Percentiles rank a stretch among this genome's conserved stretches.
Conservation (phyloP, 2,888 invertebrate genomes). For the Meliscaeva auricollis region DNA sequence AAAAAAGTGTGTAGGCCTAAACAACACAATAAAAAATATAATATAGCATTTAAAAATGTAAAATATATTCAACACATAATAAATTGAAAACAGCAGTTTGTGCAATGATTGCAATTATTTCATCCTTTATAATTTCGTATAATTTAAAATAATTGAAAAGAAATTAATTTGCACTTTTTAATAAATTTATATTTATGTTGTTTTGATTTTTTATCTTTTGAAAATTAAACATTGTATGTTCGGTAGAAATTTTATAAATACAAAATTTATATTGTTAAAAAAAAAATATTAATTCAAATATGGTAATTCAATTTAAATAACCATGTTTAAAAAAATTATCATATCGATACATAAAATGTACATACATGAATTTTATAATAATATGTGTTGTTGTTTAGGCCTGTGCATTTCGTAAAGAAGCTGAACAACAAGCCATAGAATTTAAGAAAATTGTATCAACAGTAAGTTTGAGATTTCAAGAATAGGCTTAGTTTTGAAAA, state of each 20-base stretch:
- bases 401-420: slow-evolving; percentile 89
- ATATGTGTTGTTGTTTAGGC: slow-evolving; percentile 84
- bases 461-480: slow-evolving; percentile 86
- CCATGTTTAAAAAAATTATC: background rate
- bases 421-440: slow-evolving; percentile 90
- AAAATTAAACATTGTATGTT: slow-evolving; percentile 58
- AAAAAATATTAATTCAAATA: slow-evolving; percentile 40
- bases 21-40: slow-evolving; percentile 17
- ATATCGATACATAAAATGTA: background rate
- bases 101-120: slow-evolving; percentile 81
- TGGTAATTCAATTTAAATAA: too few relatives aligned
- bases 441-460: slow-evolving; percentile 89
- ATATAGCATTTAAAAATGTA: slow-evolving; percentile 40
- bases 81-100: slow-evolving; percentile 84
- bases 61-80: slow-evolving; percentile 58
- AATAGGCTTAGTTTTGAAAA: background rate
- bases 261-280: slow-evolving; percentile 29
- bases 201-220: slow-evolving; percentile 53
- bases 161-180: slow-evolving; percentile 34
- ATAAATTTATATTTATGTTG: slow-evolving; percentile 77
- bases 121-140: background rate
- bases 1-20: slow-evolving; percentile 39
- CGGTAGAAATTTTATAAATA: slow-evolving; percentile 83
- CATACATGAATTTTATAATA: slow-evolving; percentile 30
- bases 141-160: slow-evolving; percentile 37